These are phyloP conservation scores for Rallus crepitans DNA, from an alignment of 2,797 vertebrate genomes.

Conservation along the genomic window DNA sequence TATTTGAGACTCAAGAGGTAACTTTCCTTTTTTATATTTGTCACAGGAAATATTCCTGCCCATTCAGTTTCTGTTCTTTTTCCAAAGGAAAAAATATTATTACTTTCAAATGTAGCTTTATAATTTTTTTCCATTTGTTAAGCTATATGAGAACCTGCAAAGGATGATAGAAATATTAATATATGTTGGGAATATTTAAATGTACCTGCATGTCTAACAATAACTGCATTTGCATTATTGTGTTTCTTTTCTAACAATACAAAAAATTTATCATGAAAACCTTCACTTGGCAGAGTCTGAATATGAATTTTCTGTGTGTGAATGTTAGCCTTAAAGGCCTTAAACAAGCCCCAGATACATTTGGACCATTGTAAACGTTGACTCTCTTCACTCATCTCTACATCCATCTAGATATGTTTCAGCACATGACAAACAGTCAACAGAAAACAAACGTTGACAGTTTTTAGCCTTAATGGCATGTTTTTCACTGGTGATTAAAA, in stretches of 20 bases:
- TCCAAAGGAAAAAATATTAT: not conserved
- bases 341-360: not conserved
- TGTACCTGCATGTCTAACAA: not conserved
- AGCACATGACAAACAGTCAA: not conserved
- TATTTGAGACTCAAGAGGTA: not conserved
- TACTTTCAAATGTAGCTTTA: not conserved
- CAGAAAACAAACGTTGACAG: no score
- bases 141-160: not conserved
- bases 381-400: not conserved
- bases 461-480: not conserved
- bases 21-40: not conserved
- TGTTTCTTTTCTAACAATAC: not conserved
- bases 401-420: not conserved
- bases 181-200: constrained; percentile 1
- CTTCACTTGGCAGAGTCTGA: not conserved
- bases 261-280: not conserved
- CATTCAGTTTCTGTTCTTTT: not conserved
- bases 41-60: not conserved
- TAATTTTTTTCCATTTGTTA: not conserved
- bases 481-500: not conserved
- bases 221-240: not conserved
- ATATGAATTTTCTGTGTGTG: not conserved
- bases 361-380: not conserved
- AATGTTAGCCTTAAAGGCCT: not conserved
- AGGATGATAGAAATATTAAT: not conserved